phyloP scores from a whole-genome alignment of 2,797 vertebrate genomes.

The Cossypha heuglini region DNA sequence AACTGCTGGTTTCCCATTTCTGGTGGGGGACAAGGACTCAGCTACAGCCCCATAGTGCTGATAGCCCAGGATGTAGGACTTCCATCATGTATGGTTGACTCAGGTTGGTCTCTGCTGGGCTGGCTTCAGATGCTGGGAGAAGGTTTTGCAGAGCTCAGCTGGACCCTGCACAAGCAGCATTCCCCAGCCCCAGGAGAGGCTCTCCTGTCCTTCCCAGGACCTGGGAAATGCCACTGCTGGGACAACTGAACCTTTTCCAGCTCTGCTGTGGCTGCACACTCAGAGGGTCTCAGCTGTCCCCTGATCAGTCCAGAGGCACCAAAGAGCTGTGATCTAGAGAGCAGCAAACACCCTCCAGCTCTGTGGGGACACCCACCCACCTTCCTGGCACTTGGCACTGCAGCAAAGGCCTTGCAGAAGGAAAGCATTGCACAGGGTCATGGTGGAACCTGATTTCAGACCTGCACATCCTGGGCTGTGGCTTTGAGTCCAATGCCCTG shows the following conservation, averaged over 20 bases:
- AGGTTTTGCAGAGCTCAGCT: not conserved
- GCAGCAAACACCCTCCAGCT: not conserved
- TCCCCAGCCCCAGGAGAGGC: not conserved
- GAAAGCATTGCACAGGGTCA: not conserved
- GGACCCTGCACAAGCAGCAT: not conserved
- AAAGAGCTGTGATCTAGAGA: not conserved
- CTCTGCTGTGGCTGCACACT: not conserved
- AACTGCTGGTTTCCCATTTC: not conserved
- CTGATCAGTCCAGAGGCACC: not conserved
- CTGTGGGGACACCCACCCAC: not conserved
- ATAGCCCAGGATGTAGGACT: rapidly evolving
- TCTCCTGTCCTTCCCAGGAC: not conserved
- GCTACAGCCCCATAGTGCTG: not conserved
- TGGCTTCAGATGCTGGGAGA: not conserved
- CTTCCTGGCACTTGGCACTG: not conserved
- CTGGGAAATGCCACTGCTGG: not conserved
- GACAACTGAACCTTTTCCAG: not conserved
- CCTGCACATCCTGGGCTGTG: not conserved
- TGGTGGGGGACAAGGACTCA: not conserved
- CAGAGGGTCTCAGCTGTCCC: not conserved
- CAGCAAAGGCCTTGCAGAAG: not conserved
- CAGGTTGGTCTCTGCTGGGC: not conserved
- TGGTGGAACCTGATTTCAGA: not conserved
- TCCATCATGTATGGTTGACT: not conserved
- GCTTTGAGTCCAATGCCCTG: not conserved